Base-by-base conservation (phyloP, 2,797 vertebrate species). In the Semotilus atromaculatus region DNA sequence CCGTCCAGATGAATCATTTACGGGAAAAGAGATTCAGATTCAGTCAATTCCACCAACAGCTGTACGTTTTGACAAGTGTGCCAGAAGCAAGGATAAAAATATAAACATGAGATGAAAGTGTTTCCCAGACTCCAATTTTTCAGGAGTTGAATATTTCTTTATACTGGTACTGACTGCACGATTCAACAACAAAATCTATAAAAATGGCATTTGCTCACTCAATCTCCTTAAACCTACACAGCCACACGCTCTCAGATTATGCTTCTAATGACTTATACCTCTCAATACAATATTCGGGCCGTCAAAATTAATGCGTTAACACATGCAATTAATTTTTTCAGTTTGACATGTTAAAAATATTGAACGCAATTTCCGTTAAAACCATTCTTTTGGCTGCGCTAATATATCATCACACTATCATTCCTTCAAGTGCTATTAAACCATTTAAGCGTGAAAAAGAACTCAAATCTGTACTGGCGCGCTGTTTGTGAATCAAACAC, bases 1-100 rank as follows among this genome's bases (percentile, higher is more conserved):
- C 78, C 60, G 70, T 26, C 73, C 72, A 48, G 78, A 89, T 89
- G 66, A 86, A 88, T 88, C 73, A 83, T 85, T 88, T 83, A 86
- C 66, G 38, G 82, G 21, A 81, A 85, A 83, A 83, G 38, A 29
- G 71, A 73, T 82, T 88, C 43, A 85, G 76, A 86, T 82, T 62
- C 21, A 72, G 83, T 80, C 58, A 72, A 88, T 89, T 73, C 38
- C 8, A 58, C 64, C 75, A 85, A 83, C 85, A 81, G 58, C 68
- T 58, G 53, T 53, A 23, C 21, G 45, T 89, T 89, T 82, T 85
- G 85, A 87, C 73, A 89, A 84, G 75, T 77, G 55, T 31, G 18
- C 13, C 84, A 85, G 64, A 84, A 64, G 38, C 75, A 51, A n/a
- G 71, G 64, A 86, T 82, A 87, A 87, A 72, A 87, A 89, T 83